These are phyloP conservation scores for Drosophila virilis DNA, from an alignment of 1,140 invertebrate species.

Conservation along the genomic window DNA sequence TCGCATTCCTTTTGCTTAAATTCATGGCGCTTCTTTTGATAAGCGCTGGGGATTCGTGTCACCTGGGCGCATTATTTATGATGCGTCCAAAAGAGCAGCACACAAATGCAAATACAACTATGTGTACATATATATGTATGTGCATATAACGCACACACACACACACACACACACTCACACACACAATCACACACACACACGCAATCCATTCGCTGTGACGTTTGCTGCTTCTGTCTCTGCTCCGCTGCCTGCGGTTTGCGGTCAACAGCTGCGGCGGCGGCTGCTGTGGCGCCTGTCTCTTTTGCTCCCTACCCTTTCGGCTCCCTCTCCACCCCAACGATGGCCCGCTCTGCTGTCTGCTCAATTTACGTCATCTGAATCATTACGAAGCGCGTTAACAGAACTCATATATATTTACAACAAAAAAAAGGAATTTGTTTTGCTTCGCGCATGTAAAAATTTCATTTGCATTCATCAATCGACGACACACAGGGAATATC, in stretches of 20 bases:
- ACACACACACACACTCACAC: conserved; percentile 15
- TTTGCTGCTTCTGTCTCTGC: conserved; percentile 19
- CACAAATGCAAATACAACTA: conserved; percentile 11
- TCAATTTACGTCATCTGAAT: conserved; percentile 45
- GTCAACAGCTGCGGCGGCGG: conserved; percentile 45
- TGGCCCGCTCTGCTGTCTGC: neutral
- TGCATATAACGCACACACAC: neutral
- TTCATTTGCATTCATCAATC: conserved; percentile 70
- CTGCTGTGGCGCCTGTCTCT: conserved; percentile 41
- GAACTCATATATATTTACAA: conserved; percentile 30
- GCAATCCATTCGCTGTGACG: conserved; percentile 67
- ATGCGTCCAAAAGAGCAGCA: conserved; percentile 31
- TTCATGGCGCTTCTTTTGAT: conserved; percentile 42
- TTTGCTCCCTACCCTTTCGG: conserved; percentile 1
- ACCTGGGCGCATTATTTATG: conserved; percentile 70
- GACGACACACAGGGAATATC: conserved; percentile 23
- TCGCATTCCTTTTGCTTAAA: conserved; percentile 34
- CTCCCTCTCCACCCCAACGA: no score
- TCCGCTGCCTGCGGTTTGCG: conserved; percentile 52
- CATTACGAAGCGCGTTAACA: conserved; percentile 49
- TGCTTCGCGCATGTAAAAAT: conserved; percentile 49
- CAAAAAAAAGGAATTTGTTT: conserved; percentile 34
- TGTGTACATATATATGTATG: neutral
- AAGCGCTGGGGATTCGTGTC: conserved; percentile 44
- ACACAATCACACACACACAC: conserved; percentile 5